Percentiles rank a stretch among this genome's conserved stretches.
Evolutionary conservation across 2,797 vertebrate genomes (phyloP).

Genomic region (Lutjanus argentimaculatus): DNA sequence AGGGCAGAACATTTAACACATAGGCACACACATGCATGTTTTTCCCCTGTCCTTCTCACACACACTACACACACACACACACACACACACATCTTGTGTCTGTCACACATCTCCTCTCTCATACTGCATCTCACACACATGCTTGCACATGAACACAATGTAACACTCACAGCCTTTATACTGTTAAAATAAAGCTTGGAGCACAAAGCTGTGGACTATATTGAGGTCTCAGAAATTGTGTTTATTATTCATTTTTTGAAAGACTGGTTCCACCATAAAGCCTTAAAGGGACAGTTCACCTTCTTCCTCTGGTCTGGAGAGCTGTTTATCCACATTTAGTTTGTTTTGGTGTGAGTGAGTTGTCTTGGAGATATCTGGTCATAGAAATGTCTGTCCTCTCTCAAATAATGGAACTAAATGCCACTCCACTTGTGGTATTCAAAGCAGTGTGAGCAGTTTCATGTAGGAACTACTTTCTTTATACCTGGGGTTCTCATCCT

Average conservation of each 20-base stretch:
- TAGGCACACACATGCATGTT: conserved; percentile 43
- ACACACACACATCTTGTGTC: conserved; percentile 34
- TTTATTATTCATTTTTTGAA: neutral
- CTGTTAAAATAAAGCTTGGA: conserved; percentile 4
- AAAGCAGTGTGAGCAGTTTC: too few relatives aligned
- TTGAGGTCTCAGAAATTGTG: conserved; percentile 6
- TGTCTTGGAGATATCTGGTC: too few relatives aligned
- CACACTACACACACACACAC: too few relatives aligned
- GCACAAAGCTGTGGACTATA: conserved; percentile 13
- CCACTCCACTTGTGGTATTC: too few relatives aligned
- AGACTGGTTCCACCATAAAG: neutral
- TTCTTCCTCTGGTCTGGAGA: too few relatives aligned
- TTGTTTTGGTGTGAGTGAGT: too few relatives aligned
- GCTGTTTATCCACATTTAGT: too few relatives aligned
- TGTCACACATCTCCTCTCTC: conserved; percentile 11
- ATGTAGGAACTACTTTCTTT: too few relatives aligned
- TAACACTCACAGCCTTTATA: conserved; percentile 19
- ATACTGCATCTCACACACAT: conserved; percentile 11
- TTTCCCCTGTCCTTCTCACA: conserved; percentile 4
- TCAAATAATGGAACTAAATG: too few relatives aligned
- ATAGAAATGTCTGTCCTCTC: too few relatives aligned
- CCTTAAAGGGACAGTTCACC: too few relatives aligned
- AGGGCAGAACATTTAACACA: conserved; percentile 70
- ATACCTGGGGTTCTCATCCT: too few relatives aligned
- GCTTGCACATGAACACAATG: conserved; percentile 12